Conservation (phyloP, 2,888 invertebrate species). For the Cheilosia vernalis region DNA sequence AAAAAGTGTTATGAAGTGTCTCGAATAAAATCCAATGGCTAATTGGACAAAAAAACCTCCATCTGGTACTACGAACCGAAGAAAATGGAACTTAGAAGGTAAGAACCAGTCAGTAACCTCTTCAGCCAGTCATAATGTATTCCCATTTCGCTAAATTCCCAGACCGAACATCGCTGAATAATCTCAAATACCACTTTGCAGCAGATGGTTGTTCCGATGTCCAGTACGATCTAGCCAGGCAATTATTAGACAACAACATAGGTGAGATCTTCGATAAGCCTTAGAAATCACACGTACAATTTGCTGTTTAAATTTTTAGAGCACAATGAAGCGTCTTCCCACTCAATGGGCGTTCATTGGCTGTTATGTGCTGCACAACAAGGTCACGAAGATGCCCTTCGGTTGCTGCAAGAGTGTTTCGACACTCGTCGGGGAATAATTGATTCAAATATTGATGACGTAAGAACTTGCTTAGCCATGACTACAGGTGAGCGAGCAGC, state of each 20-base stretch:
- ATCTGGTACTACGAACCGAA: slow-evolving; percentile 79
- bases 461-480: slow-evolving; percentile 91
- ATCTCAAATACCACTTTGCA: slow-evolving; percentile 88
- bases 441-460: slow-evolving; percentile 89
- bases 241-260: slow-evolving; percentile 90
- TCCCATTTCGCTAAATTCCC: slow-evolving; percentile 30
- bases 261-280: slow-evolving; percentile 84
- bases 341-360: slow-evolving; percentile 94
- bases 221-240: slow-evolving; percentile 93
- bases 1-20: slow-evolving; percentile 63
- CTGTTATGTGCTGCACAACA: slow-evolving; percentile 96
- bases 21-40: slow-evolving; percentile 79
- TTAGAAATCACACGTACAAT: not conserved
- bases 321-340: slow-evolving; percentile 81
- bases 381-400: slow-evolving; percentile 94
- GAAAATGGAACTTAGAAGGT: slow-evolving; percentile 83
- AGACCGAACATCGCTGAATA: slow-evolving; percentile 83
- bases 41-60: slow-evolving; percentile 82
- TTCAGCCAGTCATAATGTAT: slow-evolving; percentile 24
- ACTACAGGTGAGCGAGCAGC: slow-evolving; percentile 94
- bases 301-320: slow-evolving; percentile 75
- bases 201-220: slow-evolving; percentile 95
- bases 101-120: slow-evolving; percentile 31
- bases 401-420: slow-evolving; percentile 85
- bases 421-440: slow-evolving; percentile 90